phyloP scores from a whole-genome alignment of 2,113 vertebrate species.

The Telmatochromis brichardi region DNA sequence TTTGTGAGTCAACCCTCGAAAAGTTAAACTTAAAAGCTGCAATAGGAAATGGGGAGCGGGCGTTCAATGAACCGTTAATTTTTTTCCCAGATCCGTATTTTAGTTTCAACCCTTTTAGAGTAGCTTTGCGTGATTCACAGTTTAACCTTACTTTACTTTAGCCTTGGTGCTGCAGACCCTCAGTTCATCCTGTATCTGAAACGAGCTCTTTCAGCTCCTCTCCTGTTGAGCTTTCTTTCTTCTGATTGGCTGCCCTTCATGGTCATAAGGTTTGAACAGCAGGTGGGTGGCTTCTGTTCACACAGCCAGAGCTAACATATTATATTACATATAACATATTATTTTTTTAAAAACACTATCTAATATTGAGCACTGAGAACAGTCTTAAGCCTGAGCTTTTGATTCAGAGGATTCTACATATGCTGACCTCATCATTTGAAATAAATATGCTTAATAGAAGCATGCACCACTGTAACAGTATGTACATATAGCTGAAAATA shows the following conservation, averaged over 20 bases:
- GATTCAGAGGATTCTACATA: background rate
- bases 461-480: background rate
- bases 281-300: background rate
- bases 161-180: background rate
- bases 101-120: rapidly evolving
- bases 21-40: background rate
- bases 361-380: background rate
- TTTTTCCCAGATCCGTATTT: background rate
- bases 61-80: background rate
- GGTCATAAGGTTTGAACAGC: background rate
- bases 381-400: background rate
- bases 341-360: background rate
- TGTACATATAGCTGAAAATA: background rate
- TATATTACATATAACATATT: background rate
- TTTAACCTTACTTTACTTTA: background rate
- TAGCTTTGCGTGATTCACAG: background rate
- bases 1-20: background rate
- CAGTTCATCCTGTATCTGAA: background rate
- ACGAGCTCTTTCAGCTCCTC: rapidly evolving
- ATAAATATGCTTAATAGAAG: background rate
- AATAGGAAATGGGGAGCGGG: background rate
- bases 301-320: background rate
- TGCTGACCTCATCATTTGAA: background rate
- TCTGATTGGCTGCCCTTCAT: background rate
- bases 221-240: background rate